Percentiles rank a stretch among this genome's conserved stretches.
These are phyloP conservation scores for Staurois parvus DNA, from an alignment of 2,797 vertebrate species.

Conservation along the genomic window DNA sequence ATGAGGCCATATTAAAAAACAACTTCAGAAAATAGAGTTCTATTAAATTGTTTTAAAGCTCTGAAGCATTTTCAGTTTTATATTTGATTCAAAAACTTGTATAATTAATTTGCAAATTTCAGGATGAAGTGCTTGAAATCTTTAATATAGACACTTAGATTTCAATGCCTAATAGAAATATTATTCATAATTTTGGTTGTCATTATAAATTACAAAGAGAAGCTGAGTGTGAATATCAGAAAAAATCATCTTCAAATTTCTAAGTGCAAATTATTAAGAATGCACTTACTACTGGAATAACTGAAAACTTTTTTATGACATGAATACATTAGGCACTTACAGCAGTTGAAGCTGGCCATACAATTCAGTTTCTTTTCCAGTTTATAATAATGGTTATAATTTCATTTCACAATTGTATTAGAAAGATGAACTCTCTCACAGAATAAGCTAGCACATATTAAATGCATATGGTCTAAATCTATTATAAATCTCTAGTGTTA, in stretches of 20 bases:
- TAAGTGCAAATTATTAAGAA: conserved; percentile 40
- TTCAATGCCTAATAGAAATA: conserved; percentile 72
- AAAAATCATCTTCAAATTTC: conserved; percentile 54
- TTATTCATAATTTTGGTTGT: conserved; percentile 72
- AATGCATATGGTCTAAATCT: too few relatives aligned
- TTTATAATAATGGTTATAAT: not conserved
- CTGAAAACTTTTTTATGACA: conserved; percentile 35
- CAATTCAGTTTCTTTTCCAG: conserved; percentile 1
- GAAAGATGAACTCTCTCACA: not conserved
- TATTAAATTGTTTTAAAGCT: conserved; percentile 70
- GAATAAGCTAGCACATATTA: too few relatives aligned
- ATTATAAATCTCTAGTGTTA: too few relatives aligned
- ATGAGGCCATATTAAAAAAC: conserved; percentile 58
- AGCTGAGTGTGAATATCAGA: conserved; percentile 64
- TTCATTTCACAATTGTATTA: not conserved
- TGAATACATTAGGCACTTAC: conserved; percentile 22
- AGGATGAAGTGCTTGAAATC: conserved; percentile 66
- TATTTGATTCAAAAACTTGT: conserved; percentile 67
- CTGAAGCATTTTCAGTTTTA: conserved; percentile 68
- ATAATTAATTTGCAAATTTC: conserved; percentile 73
- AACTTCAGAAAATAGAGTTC: conserved; percentile 65
- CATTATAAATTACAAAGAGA: conserved; percentile 64
- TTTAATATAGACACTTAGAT: conserved; percentile 68
- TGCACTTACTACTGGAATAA: conserved; percentile 32
- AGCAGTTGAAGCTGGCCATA: not conserved